These are phyloP conservation scores for Ondatra zibethicus DNA, from an alignment of 2,113 vertebrate species.

Conservation along the genomic window DNA sequence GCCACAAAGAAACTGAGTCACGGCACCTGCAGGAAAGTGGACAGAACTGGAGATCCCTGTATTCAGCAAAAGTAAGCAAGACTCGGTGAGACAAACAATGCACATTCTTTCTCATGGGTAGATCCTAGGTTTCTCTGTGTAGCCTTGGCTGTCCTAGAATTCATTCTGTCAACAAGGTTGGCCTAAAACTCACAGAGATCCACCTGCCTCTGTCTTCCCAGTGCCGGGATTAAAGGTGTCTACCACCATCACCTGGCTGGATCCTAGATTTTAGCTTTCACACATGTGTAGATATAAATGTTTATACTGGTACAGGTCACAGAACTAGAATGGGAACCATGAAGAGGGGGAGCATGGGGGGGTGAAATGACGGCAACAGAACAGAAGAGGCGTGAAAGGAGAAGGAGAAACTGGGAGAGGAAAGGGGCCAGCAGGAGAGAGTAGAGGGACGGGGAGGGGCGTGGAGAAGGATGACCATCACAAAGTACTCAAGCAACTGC, in stretches of 20 bases:
- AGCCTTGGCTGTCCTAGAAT: neutral
- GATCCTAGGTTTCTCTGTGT: neutral
- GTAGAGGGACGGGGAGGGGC: rapidly evolving
- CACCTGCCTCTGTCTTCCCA: neutral
- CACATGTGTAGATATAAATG: neutral
- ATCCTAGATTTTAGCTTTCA: neutral
- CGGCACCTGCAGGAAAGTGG: neutral
- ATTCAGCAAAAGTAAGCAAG: neutral
- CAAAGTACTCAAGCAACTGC: neutral
- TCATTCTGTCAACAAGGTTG: neutral
- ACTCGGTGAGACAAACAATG: neutral
- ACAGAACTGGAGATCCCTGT: neutral
- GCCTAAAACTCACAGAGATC: neutral
- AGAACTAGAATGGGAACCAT: neutral
- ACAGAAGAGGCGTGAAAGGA: neutral
- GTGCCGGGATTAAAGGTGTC: neutral
- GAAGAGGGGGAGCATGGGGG: too few species aligned
- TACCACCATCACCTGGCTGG: neutral
- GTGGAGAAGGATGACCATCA: neutral
- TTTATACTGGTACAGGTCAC: neutral
- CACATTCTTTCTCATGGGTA: neutral
- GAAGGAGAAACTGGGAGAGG: neutral
- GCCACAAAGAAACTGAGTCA: neutral
- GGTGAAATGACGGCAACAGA: rapidly evolving
- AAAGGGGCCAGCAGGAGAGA: neutral